phyloP scores from a whole-genome alignment of 2,797 vertebrate genomes.

The Calcarius lapponicus region DNA sequence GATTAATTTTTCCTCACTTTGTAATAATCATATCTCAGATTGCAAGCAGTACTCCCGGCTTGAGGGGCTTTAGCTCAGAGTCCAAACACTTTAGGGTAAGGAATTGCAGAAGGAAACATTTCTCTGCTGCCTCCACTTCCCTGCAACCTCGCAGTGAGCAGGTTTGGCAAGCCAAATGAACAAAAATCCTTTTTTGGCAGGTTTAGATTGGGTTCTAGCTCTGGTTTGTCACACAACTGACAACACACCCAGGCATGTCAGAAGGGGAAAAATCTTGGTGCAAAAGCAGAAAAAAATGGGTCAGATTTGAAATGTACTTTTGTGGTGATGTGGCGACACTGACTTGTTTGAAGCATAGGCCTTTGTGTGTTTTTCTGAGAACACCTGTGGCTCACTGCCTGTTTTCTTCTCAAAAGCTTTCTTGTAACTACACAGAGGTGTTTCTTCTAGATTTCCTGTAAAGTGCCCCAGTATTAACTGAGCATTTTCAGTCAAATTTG shows the following conservation, averaged over 20 bases:
- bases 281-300: not conserved
- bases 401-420: not conserved
- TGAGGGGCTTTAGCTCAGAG: not conserved
- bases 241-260: rapidly evolving
- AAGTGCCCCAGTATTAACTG: not conserved
- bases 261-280: not conserved
- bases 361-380: not conserved
- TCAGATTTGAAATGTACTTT: not conserved
- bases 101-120: not conserved
- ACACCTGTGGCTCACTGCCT: not conserved
- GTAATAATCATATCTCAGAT: not conserved
- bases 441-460: not conserved
- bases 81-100: not conserved
- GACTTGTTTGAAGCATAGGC: not conserved
- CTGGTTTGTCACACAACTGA: not conserved
- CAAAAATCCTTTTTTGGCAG: not conserved
- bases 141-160: rapidly evolving
- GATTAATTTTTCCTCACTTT: not conserved
- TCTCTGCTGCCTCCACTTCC: not conserved
- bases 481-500: not conserved
- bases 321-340: not conserved
- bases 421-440: not conserved
- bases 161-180: not conserved
- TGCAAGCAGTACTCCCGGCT: rapidly evolving
- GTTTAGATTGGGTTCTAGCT: not conserved